Conservation (phyloP, 2,888 invertebrate genomes). For the Agonopterix arenella region DNA sequence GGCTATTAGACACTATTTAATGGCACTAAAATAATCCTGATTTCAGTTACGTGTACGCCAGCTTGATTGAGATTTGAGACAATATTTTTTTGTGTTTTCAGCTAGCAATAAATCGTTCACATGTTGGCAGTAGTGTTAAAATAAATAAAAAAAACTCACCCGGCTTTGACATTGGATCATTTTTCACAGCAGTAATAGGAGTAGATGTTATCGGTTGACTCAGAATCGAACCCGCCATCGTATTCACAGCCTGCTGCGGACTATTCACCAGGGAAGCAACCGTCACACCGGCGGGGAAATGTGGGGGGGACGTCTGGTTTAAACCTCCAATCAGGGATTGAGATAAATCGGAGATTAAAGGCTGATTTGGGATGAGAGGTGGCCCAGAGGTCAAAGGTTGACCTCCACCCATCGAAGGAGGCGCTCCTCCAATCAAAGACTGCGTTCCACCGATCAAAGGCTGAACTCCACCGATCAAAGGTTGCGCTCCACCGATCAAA, state of each 20-base stretch:
- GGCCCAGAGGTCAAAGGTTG: conserved; percentile 4
- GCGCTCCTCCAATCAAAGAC: conserved; percentile 13
- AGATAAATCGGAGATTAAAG: conserved; percentile 17
- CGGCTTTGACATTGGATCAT: conserved; percentile 55
- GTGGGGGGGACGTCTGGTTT: conserved; percentile 9
- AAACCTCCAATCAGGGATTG: conserved; percentile 21
- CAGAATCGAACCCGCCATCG: conserved; percentile 27
- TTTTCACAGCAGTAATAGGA: conserved; percentile 51
- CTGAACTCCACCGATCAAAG: conserved; percentile 12
- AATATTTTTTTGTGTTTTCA: no score
- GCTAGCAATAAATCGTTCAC: no score
- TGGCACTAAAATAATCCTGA: no score
- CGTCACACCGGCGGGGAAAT: conserved; percentile 26
- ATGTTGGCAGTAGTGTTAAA: no score
- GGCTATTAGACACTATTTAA: no score
- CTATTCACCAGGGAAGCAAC: conserved; percentile 43
- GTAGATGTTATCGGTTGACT: conserved; percentile 61
- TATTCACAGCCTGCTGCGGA: conserved; percentile 39
- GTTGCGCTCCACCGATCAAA: conserved; percentile 20
- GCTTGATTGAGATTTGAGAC: no score
- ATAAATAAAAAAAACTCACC: conserved; percentile 31
- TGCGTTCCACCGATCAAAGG: conserved; percentile 12
- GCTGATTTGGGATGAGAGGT: conserved; percentile 7
- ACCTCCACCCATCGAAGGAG: conserved; percentile 8
- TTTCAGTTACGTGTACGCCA: no score